A percentile compares a stretch with the other conserved stretches of the same genome.
Evolutionary conservation across 2,888 invertebrate species (phyloP).

Genomic region (Ennomos quercinarius): DNA sequence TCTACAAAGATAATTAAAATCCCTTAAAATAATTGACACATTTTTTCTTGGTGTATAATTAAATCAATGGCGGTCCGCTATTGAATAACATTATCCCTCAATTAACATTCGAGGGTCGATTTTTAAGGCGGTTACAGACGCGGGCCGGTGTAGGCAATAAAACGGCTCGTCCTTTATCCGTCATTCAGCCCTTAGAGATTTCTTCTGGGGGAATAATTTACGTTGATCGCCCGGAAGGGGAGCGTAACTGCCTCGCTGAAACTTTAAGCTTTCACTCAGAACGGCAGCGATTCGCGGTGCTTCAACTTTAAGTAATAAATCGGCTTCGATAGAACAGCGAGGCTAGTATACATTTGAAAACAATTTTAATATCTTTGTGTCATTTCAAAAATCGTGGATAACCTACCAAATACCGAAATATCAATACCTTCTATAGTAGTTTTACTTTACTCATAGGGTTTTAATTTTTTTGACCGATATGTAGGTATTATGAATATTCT

Average conservation of each 20-base stretch:
- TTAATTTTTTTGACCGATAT: no score
- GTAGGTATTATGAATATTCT: no score
- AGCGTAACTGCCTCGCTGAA: conserved; percentile 83
- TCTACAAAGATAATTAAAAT: conserved; percentile 33
- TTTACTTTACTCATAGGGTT: no score
- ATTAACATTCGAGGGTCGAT: conserved; percentile 79
- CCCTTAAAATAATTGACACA: conserved; percentile 40
- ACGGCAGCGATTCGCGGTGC: conserved; percentile 77
- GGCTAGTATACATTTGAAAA: conserved; percentile 53
- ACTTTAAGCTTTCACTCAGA: conserved; percentile 84
- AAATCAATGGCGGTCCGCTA: conserved; percentile 67
- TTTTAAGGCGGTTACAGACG: conserved; percentile 75
- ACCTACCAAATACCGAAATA: no score
- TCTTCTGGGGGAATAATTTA: conserved; percentile 84
- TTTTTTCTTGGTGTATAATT: conserved; percentile 58
- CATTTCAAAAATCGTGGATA: no score
- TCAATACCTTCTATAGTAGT: no score
- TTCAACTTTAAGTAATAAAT: conserved; percentile 80
- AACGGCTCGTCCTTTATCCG: conserved; percentile 82
- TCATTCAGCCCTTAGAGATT: conserved; percentile 84
- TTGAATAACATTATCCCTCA: conserved; percentile 81
- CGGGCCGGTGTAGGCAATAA: conserved; percentile 79
- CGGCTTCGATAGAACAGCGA: conserved; percentile 69
- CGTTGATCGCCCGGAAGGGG: conserved; percentile 83
- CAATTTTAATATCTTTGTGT: conserved; percentile 42